Evolutionary conservation across 2,888 invertebrate species (phyloP), one percentile per base, ranked within the genome.

Genomic region (Chesias legatella): DNA sequence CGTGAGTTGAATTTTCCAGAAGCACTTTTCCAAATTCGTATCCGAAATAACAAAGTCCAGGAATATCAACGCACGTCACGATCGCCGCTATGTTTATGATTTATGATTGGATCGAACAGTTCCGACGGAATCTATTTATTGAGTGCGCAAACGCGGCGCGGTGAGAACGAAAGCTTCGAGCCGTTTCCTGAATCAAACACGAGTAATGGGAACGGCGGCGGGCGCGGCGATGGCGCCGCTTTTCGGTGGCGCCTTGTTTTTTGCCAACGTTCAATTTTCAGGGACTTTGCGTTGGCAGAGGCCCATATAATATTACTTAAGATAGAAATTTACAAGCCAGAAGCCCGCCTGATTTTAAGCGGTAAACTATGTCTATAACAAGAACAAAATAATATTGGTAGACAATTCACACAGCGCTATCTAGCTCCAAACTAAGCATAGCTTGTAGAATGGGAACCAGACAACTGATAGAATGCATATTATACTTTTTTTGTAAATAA

Each of bases 191-290:
- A 74, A 75, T 67, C 58, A 58, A 32, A 38, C 31, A 60, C 65
- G 73, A 67, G 84, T 79, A 86, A 83, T 79, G 80, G 79, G 84
- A n/a, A n/a, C n/a, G n/a, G n/a, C n/a, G n/a, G n/a, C n/a, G n/a
- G 81, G 73, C 83, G 80, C n/a, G 81, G 73, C 83, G 80, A 37
- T 26, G 22, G 36, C 46, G 45, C 36, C 13, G 13, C 5, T 38
- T 36, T 46, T 52, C 57, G 63, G 70, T 80, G 79, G 77, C 77
- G 81, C 76, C 31, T 31, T 31, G 2, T 7, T 31, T 20, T 7
- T 21, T 30, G 5, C 21, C 17, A 37, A 9, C 21, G 13, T 17
- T 17, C 13, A 17, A n/a, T n/a, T n/a, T n/a, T n/a, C n/a, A n/a
- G n/a, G n/a, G n/a, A n/a, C n/a, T n/a, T n/a, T n/a, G n/a, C n/a